These are phyloP conservation scores for Morone chrysops DNA, from an alignment of 2,113 vertebrate species.

Conservation along the genomic window DNA sequence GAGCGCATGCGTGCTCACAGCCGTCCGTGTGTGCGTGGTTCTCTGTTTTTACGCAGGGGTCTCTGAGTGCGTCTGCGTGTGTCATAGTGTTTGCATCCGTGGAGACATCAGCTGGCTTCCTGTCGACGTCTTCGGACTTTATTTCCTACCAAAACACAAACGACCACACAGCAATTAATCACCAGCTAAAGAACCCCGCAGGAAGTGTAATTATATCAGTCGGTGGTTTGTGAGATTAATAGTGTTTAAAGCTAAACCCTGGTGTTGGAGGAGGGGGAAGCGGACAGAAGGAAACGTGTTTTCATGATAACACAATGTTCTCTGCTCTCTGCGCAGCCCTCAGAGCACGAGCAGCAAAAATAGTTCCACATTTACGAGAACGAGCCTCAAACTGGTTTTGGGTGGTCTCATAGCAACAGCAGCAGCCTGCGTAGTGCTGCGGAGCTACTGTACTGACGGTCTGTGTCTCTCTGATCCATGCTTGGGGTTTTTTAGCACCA, in stretches of 20 bases:
- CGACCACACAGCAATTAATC: not conserved
- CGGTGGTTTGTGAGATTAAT: too few relatives aligned
- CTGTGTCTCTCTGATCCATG: not conserved
- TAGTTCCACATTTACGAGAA: constrained; percentile 45
- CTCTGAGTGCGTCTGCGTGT: not conserved
- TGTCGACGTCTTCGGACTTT: constrained; percentile 20
- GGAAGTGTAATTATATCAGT: too few relatives aligned
- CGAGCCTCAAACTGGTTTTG: constrained; percentile 33
- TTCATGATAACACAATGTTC: too few relatives aligned
- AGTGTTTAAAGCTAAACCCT: too few relatives aligned
- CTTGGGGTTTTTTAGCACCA: not conserved
- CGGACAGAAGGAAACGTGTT: not conserved
- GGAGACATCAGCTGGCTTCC: accelerated
- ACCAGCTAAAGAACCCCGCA: not conserved
- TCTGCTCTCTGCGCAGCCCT: not conserved
- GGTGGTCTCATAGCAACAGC: constrained; percentile 66
- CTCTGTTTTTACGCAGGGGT: constrained; percentile 9
- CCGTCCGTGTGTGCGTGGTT: constrained; percentile 23
- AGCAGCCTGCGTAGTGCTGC: constrained; percentile 6
- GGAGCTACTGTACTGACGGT: too few relatives aligned
- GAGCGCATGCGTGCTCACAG: constrained; percentile 65
- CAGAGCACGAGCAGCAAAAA: constrained; percentile 37
- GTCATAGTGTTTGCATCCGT: accelerated
- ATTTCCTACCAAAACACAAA: constrained; percentile 40
- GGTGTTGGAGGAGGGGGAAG: not conserved